Evolutionary conservation across 2,888 invertebrate species (phyloP), one percentile per base, ranked within the genome.

Genomic region (Philhelius pedissequus): DNA sequence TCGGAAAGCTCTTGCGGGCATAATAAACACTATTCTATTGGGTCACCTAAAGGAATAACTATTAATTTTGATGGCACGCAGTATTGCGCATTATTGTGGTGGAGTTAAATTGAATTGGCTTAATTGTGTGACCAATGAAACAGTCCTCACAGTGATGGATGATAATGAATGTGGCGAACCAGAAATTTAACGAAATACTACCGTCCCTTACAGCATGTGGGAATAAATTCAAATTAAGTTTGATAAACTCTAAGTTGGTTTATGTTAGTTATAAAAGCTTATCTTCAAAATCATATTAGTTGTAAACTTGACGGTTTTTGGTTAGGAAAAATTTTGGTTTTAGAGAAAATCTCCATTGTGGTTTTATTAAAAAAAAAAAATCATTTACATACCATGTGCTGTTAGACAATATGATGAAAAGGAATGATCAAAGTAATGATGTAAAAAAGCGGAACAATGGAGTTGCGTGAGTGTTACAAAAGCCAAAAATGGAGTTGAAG

Each of bases 11-110:
- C 66, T 45, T 52, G 50, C 74, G 68, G 60, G 60, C 43, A 68
- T 79, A 79, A 69, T 79, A 74, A 74, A 79, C 68, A 58, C 50
- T 68, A 13, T 58, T 56, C 32, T 50, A 15, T 52, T 30, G 45
- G 74, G 66, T 74, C 70, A 74, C 68, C 68, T 66, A 35, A 60
- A 74, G 38, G 68, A 74, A 52, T 60, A 15, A 40, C 40, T 40
- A 60, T 60, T 60, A 60, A 25, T 40, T 60, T 25, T 60, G 60
- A 60, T 60, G 25, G 13, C 32, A 22, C 9, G 38, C 22, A n/a
- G 38, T 58, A 13, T 22, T 20, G 22, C 3, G 38, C n/a, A 7
- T 56, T 13, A n/a, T n/a, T n/a, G n/a, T 1, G 40, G 6, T 25
- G 9, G n/a, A 40, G 20, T 38, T 6, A 60, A 25, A 25, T 40